Evolutionary conservation across 2,888 invertebrate genomes (phyloP).

Genomic region (Gymnocheta viridis): DNA sequence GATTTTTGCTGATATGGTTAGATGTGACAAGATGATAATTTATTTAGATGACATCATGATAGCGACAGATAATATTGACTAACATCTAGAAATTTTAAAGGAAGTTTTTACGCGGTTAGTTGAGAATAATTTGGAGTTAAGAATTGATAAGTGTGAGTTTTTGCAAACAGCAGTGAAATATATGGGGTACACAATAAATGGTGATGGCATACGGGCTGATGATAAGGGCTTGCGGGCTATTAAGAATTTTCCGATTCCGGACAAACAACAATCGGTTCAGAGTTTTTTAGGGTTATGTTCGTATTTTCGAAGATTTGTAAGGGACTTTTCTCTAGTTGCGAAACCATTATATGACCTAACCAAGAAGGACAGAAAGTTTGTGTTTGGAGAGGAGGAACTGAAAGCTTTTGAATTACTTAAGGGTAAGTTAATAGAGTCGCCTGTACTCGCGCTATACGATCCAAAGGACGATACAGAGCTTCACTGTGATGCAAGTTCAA

Average conservation of each 20-base stretch:
- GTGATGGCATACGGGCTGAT: no score
- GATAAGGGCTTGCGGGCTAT: no score
- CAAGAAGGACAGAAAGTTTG: not conserved
- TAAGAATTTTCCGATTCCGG: not conserved
- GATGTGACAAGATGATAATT: not conserved
- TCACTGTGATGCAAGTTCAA: no score
- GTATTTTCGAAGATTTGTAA: no score
- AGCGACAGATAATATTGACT: not conserved
- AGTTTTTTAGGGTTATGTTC: slow-evolving; percentile 9
- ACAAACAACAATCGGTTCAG: not conserved
- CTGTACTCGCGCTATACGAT: not conserved
- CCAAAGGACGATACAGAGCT: no score
- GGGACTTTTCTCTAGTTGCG: no score
- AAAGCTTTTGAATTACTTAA: not conserved
- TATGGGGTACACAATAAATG: no score
- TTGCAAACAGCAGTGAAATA: no score
- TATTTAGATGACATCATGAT: slow-evolving; percentile 26
- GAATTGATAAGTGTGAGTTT: no score
- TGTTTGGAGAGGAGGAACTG: not conserved
- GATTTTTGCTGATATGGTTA: no score
- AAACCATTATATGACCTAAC: no score
- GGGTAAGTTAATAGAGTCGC: not conserved
- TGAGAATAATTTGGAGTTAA: no score
- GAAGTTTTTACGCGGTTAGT: slow-evolving; percentile 5
- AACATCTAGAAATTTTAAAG: not conserved